Evolutionary conservation across 2,888 invertebrate species (phyloP), one percentile per base, ranked within the genome.

Genomic region (Synanthedon myopaeformis): DNA sequence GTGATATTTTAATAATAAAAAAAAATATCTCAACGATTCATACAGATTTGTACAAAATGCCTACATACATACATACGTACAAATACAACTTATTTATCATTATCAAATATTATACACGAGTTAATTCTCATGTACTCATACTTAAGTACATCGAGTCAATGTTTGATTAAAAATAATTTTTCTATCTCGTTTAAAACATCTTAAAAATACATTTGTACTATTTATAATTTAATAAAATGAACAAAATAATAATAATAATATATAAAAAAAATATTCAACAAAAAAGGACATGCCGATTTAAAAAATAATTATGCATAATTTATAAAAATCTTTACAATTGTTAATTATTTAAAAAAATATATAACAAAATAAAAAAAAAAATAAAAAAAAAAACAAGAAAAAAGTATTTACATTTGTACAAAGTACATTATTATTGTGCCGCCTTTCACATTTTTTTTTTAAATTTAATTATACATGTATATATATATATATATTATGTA

Each of bases 191-290:
- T n/a, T 66, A 45, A 66, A 66, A 58, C 62, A 55, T 61, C 82
- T 82, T 82, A 83, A 71, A 70, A 66, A 76, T 80, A 79, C 67
- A 79, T 85, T 85, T 85, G 85, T 85, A 85, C 85, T 85, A 81
- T 85, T 75, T 77, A 83, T 78, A 83, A 75, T 76, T 76, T 68
- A 75, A 75, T 63, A 63, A 66, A 65, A 60, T 52, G 59, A 70
- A 69, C 69, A 66, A 69, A 71, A 65, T 61, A 67, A 67, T 65
- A 14, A 11, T 60, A 65, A 59, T 57, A 67, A 63, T 70, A 67
- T 60, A 66, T 70, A 67, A 69, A 72, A 74, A 72, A 35, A 35
- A 10, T 35, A 35, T 35, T 35, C 35, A 35, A 35, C 35, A 35
- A 35, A 35, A 35, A 35, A 35, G 35, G 10, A 10, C 35, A 10